Conservation (phyloP, 2,113 vertebrate species). For the Rallus limicola region DNA sequence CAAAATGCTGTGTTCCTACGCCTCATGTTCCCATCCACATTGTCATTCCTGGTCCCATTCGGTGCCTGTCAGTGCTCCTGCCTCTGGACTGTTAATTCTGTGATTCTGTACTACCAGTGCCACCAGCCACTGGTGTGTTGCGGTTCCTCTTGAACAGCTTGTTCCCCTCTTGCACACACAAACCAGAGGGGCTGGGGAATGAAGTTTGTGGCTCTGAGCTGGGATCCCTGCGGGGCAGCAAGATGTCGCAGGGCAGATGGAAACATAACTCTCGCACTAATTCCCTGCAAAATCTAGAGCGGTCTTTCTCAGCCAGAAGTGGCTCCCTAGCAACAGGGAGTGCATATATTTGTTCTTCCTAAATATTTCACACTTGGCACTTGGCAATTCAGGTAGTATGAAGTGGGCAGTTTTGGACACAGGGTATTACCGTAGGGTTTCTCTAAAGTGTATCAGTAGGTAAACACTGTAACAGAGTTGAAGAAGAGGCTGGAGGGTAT, state of each 20-base stretch:
- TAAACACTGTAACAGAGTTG: neutral
- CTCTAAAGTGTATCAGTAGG: neutral
- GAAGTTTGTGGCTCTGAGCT: neutral
- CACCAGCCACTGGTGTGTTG: neutral
- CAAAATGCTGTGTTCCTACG: accelerated
- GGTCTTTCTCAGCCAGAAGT: neutral
- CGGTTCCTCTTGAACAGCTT: neutral
- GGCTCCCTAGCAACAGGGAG: neutral
- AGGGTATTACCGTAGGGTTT: neutral
- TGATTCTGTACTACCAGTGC: too few species aligned
- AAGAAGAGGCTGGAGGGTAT: neutral
- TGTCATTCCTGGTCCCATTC: accelerated
- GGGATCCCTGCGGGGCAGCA: neutral
- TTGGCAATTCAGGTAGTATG: neutral
- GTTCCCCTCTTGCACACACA: neutral
- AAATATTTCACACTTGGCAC: neutral
- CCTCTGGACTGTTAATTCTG: neutral
- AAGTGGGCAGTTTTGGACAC: neutral
- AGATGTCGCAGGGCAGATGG: neutral
- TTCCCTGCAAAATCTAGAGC: neutral
- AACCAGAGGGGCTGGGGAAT: neutral
- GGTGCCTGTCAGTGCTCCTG: neutral
- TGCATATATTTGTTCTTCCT: neutral
- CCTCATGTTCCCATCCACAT: accelerated
- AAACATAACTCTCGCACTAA: neutral